A percentile compares a stretch with the other conserved stretches of the same genome.
These are phyloP conservation scores for Clepsis dumicolana DNA, from an alignment of 2,888 invertebrate genomes.

Conservation along the genomic window DNA sequence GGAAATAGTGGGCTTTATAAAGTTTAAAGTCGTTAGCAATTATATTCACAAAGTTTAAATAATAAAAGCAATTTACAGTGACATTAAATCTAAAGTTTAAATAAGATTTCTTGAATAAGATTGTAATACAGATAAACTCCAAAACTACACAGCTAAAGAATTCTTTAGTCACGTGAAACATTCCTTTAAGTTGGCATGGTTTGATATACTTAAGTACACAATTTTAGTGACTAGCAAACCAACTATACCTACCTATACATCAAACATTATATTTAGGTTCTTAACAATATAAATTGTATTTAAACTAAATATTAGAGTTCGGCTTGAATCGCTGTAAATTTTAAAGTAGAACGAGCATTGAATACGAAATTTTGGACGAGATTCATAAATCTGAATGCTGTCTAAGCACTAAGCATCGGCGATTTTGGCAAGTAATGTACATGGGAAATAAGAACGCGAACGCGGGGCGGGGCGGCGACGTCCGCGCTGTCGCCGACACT, in stretches of 20 bases:
- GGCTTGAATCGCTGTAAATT: conserved; percentile 8
- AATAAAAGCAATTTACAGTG: too few species aligned
- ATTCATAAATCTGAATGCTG: conserved; percentile 43
- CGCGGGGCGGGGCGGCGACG: conserved; percentile 62
- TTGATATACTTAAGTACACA: conserved; percentile 2
- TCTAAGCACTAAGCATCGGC: conserved; percentile 56
- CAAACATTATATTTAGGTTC: too few species aligned
- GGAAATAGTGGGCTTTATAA: background rate
- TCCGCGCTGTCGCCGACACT: conserved; percentile 63
- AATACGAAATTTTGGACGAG: conserved; percentile 29
- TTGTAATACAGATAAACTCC: conserved; percentile 47
- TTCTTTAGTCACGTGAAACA: conserved; percentile 20
- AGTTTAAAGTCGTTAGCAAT: conserved; percentile 9
- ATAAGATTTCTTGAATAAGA: conserved; percentile 47
- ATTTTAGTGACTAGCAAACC: background rate
- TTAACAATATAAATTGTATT: conserved; percentile 7
- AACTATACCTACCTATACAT: background rate
- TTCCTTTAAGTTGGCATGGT: conserved; percentile 12
- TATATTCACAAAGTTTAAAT: conserved; percentile 30
- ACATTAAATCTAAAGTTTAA: too few species aligned
- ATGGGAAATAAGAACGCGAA: conserved; percentile 63
- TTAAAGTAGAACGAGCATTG: conserved; percentile 22
- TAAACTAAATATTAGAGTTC: background rate
- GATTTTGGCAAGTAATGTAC: conserved; percentile 60
- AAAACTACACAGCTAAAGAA: conserved; percentile 1